Base-by-base conservation (phyloP, 2,113 vertebrate genomes). In the Cyanocitta stelleri region DNA sequence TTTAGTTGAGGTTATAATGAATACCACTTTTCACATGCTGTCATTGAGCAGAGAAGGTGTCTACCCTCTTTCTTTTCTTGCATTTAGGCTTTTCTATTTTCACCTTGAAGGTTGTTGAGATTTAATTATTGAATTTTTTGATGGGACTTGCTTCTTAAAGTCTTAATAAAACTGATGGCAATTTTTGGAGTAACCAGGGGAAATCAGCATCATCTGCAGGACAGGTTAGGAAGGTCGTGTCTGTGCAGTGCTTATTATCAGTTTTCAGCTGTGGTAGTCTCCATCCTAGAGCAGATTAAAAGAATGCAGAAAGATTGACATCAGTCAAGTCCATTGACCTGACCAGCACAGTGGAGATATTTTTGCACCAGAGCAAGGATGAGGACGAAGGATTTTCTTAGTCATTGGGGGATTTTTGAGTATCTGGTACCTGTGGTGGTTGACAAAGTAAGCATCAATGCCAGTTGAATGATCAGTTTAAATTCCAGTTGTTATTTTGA, bases 11-110 rank as follows among this genome's bases (percentile, higher is more conserved):
- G 13, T 68, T 76, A 29, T 26, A 29, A 32, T 29, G 27, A 56
- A 9, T 15, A 26, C 12, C n/a, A 26, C 0, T 0, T 76, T 91
- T 32, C 27, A 18, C 11, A 1, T 56, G 16, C 18, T 81, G 55
- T 52, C 11, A 6, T 17, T 78, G 79, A 61, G 24, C 41, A 14
- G 39, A 66, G 20, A 49, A 10, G 3, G 2, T 76, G 46, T 63
- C 49, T 49, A 21, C 29, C 7, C 10, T 52, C 18, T 32, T 29
- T 79, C 12, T 85, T 24, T 87, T 30, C 72, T 73, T 84, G 29
- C 10, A 6, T 86, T 89, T 74, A 49, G 27, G 7, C 15, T 73
- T 91, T n/a, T 75, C 30, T 44, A 9, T 44, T 83, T 79, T 23
- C 18, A 46, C 8, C 17, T 46, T 27, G 56, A 64, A 85, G 16